Evolutionary conservation across 2,113 vertebrate species (phyloP).

Genomic region (Nicator chloris): DNA sequence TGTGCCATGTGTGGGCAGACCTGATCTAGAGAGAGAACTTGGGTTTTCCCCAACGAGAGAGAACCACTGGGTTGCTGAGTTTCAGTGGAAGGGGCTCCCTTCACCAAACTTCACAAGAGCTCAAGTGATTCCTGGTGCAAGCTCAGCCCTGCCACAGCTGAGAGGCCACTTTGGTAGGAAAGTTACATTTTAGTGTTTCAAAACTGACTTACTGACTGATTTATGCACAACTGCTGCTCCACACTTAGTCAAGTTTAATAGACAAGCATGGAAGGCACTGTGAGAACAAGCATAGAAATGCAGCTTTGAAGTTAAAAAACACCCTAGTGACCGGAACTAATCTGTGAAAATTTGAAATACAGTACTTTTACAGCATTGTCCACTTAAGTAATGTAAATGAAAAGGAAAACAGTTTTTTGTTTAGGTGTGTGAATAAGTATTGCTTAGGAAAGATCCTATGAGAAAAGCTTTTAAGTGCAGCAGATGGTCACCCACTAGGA

Average conservation of each 20-base stretch:
- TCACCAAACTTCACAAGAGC: neutral
- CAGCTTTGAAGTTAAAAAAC: neutral
- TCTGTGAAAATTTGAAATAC: neutral
- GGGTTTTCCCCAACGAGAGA: neutral
- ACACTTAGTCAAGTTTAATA: neutral
- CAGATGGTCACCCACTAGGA: neutral
- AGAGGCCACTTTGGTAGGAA: neutral
- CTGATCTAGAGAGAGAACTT: neutral
- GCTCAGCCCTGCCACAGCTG: neutral
- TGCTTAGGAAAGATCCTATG: neutral
- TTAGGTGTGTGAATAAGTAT: neutral
- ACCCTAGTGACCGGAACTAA: neutral
- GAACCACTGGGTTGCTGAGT: accelerated
- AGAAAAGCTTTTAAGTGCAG: neutral
- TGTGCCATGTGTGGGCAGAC: neutral
- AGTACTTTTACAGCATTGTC: neutral
- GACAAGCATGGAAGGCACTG: neutral
- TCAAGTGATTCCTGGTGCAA: neutral
- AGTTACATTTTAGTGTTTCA: neutral
- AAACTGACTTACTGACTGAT: neutral
- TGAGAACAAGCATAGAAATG: neutral
- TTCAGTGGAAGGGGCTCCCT: neutral
- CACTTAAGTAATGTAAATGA: neutral
- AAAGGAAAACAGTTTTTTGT: neutral
- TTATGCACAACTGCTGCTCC: neutral